Percentiles rank a stretch among this genome's conserved stretches.
phyloP scores from a whole-genome alignment of 2,888 invertebrate species.

The Leucozona laternaria region DNA sequence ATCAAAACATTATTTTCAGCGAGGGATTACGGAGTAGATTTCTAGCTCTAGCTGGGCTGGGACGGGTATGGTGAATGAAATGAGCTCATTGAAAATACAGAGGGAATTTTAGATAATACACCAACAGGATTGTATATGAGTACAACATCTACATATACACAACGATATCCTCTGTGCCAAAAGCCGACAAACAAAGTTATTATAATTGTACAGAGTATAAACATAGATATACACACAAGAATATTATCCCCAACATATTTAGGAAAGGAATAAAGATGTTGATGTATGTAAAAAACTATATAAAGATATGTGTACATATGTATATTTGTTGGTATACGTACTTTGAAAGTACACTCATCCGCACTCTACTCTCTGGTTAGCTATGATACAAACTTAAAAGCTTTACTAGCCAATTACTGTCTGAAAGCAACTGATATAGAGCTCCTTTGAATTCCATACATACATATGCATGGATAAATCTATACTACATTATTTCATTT shows the following conservation, averaged over 20 bases:
- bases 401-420: conserved; percentile 77
- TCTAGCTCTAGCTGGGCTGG: neutral
- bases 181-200: conserved; percentile 47
- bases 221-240: neutral
- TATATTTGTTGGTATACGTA: neutral
- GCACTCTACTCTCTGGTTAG: conserved; percentile 39
- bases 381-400: conserved; percentile 75
- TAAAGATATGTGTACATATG: neutral
- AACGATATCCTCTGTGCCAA: neutral
- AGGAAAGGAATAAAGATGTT: conserved; percentile 22
- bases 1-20: too few species aligned
- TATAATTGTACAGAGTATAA: neutral
- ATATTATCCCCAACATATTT: conserved; percentile 29
- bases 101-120: conserved; percentile 67
- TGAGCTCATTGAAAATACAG: conserved; percentile 49
- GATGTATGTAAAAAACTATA: neutral
- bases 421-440: conserved; percentile 76
- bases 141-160: neutral
- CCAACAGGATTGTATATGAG: conserved; percentile 19
- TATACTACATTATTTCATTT: neutral
- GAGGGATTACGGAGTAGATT: too few species aligned
- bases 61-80: conserved; percentile 27
- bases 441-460: neutral
- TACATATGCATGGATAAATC: neutral
- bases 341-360: neutral